These are phyloP conservation scores for Poeciliopsis occidentalis DNA, from an alignment of 2,113 vertebrate genomes.

Conservation along the genomic window DNA sequence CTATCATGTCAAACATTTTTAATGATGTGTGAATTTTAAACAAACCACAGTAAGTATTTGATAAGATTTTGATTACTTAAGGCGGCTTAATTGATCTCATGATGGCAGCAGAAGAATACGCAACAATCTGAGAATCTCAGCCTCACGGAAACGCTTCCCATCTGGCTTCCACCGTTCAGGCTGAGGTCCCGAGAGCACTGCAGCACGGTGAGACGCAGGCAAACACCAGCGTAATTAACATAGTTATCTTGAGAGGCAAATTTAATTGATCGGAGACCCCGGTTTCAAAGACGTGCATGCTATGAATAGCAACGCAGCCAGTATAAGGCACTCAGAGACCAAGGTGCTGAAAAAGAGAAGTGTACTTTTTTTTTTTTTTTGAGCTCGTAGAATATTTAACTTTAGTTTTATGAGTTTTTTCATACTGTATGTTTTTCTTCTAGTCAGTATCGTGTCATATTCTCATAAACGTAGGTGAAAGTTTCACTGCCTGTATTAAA, in stretches of 20 bases:
- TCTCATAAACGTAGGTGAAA: too few relatives aligned
- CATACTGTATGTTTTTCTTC: not conserved
- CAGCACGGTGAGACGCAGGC: slow-evolving; percentile 30
- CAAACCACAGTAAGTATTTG: not conserved
- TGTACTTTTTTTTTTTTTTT: not conserved
- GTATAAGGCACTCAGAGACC: slow-evolving; percentile 12
- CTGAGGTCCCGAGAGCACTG: slow-evolving; percentile 29
- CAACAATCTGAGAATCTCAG: slow-evolving; percentile 26
- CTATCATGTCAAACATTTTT: not conserved
- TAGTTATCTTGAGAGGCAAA: slow-evolving; percentile 60
- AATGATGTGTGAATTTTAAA: not conserved
- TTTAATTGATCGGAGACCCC: slow-evolving; percentile 68
- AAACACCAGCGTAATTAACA: slow-evolving; percentile 64
- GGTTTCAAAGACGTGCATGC: slow-evolving; percentile 36
- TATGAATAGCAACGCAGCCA: slow-evolving; percentile 49
- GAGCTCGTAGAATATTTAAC: not conserved
- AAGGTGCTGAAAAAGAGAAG: slow-evolving; percentile 12
- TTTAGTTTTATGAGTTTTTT: not conserved
- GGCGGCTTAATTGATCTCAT: slow-evolving; percentile 5
- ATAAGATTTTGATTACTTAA: slow-evolving; percentile 20
- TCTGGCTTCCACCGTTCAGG: slow-evolving; percentile 28
- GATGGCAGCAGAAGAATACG: slow-evolving; percentile 20
- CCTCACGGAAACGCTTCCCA: slow-evolving; percentile 23
- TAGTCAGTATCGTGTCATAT: not conserved
- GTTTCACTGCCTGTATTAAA: too few relatives aligned